Evolutionary conservation across 2,888 invertebrate species (phyloP).

Genomic region (Ectemnius cavifrons): DNA sequence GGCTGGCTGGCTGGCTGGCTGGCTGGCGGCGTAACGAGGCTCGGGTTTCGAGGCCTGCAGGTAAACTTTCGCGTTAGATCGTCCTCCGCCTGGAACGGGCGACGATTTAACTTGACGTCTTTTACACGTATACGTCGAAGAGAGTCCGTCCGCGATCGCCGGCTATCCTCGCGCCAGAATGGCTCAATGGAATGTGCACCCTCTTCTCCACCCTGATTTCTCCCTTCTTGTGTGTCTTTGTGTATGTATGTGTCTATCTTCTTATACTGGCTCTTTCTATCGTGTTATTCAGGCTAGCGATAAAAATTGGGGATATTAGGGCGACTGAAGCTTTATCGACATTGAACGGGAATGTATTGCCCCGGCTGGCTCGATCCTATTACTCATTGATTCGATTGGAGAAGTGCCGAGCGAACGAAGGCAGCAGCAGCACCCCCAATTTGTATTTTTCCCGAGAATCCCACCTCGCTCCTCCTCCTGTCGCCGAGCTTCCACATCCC

Average conservation of each 20-base stretch:
- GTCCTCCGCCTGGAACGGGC: constrained; percentile 30
- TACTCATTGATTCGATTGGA: constrained; percentile 3
- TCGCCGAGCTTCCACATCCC: background rate
- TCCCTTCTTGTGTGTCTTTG: too few species aligned
- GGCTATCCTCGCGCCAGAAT: background rate
- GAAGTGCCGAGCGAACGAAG: background rate
- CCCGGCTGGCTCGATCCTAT: background rate
- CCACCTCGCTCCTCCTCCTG: too few species aligned
- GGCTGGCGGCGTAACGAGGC: constrained; percentile 39
- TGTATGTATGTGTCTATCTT: background rate
- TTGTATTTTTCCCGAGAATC: too few species aligned
- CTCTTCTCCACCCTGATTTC: too few species aligned
- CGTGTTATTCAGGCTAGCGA: background rate
- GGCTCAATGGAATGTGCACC: background rate
- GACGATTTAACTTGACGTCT: constrained; percentile 33
- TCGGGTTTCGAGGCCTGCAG: constrained; percentile 42
- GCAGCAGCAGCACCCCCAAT: too few species aligned
- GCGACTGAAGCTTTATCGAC: background rate
- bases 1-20: too few species aligned
- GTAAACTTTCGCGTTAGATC: constrained; percentile 45
- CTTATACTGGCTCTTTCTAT: background rate
- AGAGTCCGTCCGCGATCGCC: background rate
- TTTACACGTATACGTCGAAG: background rate
- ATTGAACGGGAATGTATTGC: background rate
- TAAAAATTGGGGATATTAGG: background rate